These are phyloP conservation scores for Antennarius striatus DNA, from an alignment of 2,113 vertebrate genomes.

Conservation along the genomic window DNA sequence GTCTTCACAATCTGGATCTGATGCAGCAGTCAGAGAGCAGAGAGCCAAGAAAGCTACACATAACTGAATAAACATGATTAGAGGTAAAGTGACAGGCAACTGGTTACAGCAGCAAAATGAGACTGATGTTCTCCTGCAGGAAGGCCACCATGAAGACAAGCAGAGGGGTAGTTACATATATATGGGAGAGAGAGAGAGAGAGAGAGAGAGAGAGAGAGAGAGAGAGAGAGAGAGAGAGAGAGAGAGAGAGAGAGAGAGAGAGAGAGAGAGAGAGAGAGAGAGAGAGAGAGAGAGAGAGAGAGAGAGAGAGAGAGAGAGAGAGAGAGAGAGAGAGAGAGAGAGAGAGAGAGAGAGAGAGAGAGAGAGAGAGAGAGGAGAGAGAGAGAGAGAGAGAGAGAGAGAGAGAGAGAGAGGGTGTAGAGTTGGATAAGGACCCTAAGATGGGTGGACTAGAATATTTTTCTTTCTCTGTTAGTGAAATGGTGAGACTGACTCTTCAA, in stretches of 20 bases:
- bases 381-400: not conserved
- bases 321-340: not conserved
- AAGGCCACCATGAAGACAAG: not conserved
- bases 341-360: not conserved
- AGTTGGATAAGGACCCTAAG: not conserved
- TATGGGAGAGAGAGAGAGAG: not conserved
- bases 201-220: not conserved
- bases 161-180: not conserved
- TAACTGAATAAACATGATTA: constrained; percentile 41
- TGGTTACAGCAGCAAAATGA: not conserved
- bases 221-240: not conserved
- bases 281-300: not conserved
- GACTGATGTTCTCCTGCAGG: constrained; percentile 6
- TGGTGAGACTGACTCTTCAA: not conserved
- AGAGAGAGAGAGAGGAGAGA: not conserved
- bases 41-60: constrained; percentile 44
- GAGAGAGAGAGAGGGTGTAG: too few relatives aligned
- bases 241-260: not conserved
- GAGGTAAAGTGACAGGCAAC: not conserved
- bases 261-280: too few relatives aligned
- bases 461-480: not conserved
- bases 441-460: not conserved
- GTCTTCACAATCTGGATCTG: constrained; percentile 45
- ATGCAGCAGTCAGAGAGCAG: constrained; percentile 30
- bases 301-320: not conserved